These are phyloP conservation scores for Halocynthia aurantium DNA, from an alignment of 23 tunicate species.

Conservation along the genomic window DNA sequence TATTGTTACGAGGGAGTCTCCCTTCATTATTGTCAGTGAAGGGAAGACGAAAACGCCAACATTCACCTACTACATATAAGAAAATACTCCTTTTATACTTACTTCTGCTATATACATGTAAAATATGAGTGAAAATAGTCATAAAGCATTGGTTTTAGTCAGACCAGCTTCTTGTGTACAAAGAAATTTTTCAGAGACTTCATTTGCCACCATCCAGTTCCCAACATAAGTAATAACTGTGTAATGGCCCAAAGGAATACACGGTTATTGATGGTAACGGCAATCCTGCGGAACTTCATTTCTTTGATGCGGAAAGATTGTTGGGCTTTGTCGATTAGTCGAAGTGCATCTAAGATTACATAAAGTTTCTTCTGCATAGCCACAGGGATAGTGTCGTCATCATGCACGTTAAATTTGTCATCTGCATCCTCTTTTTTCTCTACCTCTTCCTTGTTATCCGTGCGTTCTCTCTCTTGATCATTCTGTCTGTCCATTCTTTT, in stretches of 20 bases:
- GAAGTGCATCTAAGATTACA: background rate
- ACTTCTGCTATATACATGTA: no score
- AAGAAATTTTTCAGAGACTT: slow-evolving; percentile 15
- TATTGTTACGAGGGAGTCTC: no score
- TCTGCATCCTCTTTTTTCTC: no score
- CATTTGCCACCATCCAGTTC: slow-evolving; percentile 27
- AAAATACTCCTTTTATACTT: no score
- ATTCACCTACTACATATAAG: background rate
- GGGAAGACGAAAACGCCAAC: background rate
- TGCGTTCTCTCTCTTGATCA: no score
- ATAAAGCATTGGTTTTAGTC: background rate
- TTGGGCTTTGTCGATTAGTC: background rate
- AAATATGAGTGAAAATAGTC: no score
- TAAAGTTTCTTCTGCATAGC: background rate
- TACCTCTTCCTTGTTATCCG: no score
- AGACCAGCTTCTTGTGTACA: slow-evolving; percentile 6
- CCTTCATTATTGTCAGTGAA: no score
- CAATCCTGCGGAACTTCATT: slow-evolving; percentile 9
- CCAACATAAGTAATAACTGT: slow-evolving; percentile 5
- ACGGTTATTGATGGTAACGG: slow-evolving; percentile 1
- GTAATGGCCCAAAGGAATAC: slow-evolving; percentile 14
- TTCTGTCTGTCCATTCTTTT: no score
- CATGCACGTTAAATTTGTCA: background rate
- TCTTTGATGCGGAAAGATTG: background rate
- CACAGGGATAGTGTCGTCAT: background rate